Evolutionary conservation across 2,113 vertebrate species (phyloP), one percentile per base, ranked within the genome.

Genomic region (Cyprinodon tularosa): DNA sequence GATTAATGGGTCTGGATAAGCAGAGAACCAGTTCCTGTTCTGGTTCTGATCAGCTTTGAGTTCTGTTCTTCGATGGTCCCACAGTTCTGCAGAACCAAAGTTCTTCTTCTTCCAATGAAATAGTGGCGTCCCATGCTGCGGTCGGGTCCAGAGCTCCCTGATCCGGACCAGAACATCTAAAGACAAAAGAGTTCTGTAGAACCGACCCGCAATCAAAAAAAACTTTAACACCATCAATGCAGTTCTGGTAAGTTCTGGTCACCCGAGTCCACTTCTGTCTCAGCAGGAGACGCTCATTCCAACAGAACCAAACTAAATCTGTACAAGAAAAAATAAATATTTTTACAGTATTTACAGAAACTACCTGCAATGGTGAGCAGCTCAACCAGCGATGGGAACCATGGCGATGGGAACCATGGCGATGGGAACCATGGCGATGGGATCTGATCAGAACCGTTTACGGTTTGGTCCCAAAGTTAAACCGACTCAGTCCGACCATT

Each of bases 261-360:
- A n/a, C 50, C 37, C 17, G 38, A 12, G 8, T 29, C 59, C 2
- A n/a, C 3, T 22, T 59, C 57, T 59, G 15, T 59, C n/a, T 59
- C 57, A n/a, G 57, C 10, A 14, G 11, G 36, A 14, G 1, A 29
- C 37, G 17, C 3, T 62, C 5, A 13, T 11, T 42, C 12, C 64
- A 29, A 5, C 0, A n/a, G 42, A 22, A 4, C 12, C 11, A 22
- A 66, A 66, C 17, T 13, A 4, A n/a, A 22, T 66, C n/a, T 45
- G 42, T 47, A 45, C 64, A 66, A n/a, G 4, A 65, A 20, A 15
- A 40, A 66, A 66, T 66, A 66, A 66, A 66, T 66, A 29, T 22
- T 57, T 15, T 45, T 66, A 66, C 64, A 66, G 5, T 47, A 47
- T 66, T 66, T 45, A 66, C 42, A 66, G 3, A 29, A 37, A 12